Conservation (phyloP, 2,113 vertebrate species). For the Heteronetta atricapilla region DNA sequence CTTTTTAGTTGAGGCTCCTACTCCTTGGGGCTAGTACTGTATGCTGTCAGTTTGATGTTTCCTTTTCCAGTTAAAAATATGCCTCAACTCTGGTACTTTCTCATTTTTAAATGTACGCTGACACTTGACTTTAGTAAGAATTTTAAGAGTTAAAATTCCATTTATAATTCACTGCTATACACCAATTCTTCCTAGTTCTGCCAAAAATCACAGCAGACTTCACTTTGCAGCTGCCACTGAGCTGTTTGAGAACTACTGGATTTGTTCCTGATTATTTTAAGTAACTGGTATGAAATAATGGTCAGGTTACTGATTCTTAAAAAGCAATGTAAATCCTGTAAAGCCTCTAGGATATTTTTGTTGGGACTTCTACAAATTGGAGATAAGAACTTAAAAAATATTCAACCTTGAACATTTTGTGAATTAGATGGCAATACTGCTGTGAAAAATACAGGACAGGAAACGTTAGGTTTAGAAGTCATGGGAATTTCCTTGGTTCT, state of each 20-base stretch:
- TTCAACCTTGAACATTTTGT: fast-evolving
- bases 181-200: background rate
- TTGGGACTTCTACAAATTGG: background rate
- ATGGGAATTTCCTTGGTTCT: background rate
- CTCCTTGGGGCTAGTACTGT: background rate
- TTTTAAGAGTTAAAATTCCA: background rate
- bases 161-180: background rate
- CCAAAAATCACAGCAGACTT: background rate
- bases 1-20: background rate
- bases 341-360: background rate
- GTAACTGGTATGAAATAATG: background rate
- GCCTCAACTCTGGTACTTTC: background rate
- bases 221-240: background rate
- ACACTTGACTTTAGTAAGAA: background rate
- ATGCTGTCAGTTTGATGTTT: background rate
- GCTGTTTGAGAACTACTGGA: background rate
- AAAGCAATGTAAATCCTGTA: background rate
- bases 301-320: background rate
- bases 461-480: background rate
- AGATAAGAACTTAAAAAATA: background rate
- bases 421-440: background rate
- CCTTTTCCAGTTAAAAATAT: background rate
- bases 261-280: background rate
- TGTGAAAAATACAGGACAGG: background rate
- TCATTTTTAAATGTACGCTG: background rate